phyloP scores from a whole-genome alignment of 2,888 invertebrate genomes.

The Chymomyza fuscimana region DNA sequence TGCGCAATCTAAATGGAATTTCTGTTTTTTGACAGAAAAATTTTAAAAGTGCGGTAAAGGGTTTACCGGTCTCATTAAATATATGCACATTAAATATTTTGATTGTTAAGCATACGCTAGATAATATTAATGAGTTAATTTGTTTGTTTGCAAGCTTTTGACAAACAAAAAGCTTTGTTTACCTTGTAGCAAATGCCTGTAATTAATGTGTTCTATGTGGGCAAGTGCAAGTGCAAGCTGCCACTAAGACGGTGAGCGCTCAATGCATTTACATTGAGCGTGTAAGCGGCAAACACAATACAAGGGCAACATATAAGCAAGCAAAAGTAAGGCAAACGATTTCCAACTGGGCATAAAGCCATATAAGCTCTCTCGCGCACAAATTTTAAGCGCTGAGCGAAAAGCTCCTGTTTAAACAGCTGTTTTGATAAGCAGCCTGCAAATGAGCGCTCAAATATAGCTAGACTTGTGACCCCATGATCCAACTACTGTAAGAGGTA shows the following conservation, averaged over 20 bases:
- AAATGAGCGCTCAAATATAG: neutral
- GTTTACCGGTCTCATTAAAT: neutral
- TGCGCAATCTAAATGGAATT: constrained; percentile 34
- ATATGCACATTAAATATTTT: neutral
- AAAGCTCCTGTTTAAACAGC: neutral
- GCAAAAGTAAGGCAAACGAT: constrained; percentile 31
- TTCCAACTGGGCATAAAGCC: constrained; percentile 46
- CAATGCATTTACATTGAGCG: neutral
- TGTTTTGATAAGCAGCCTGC: neutral
- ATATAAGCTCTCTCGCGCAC: constrained; percentile 27
- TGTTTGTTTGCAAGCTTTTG: constrained; percentile 4
- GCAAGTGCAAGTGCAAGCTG: neutral
- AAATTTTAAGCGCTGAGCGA: neutral
- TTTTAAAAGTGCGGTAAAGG: neutral
- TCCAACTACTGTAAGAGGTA: too few relatives aligned
- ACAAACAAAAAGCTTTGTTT: constrained; percentile 11
- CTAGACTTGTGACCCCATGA: neutral
- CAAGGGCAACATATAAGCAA: neutral
- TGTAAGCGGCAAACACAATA: constrained; percentile 19
- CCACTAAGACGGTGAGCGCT: neutral
- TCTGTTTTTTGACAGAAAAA: neutral
- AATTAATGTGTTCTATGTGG: neutral
- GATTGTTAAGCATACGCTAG: neutral
- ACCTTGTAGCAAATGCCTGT: neutral
- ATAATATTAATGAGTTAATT: constrained; percentile 20